Evolutionary conservation across 2,797 vertebrate species (phyloP), one percentile per base, ranked within the genome.

Genomic region (Myripristis murdjan): DNA sequence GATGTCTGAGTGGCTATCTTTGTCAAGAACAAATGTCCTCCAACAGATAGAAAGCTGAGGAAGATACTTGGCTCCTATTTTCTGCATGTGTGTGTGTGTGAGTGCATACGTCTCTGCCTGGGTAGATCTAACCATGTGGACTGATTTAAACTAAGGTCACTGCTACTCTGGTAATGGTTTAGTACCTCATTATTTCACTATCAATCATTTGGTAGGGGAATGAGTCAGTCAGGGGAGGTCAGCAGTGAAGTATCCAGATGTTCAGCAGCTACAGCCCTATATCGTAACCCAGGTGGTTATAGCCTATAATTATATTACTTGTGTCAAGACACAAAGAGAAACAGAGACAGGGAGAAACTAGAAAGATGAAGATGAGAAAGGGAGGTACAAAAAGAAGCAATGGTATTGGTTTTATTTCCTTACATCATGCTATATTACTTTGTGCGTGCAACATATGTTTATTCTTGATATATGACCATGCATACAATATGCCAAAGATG

Each of bases 221-320:
- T 16, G 46, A 56, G 64, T 68, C 15, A 44, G 48, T 60, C 62
- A 43, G 72, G 51, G 49, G 71, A 61, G 67, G 82, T 83, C 75
- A 81, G 70, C 68, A 65, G 70, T 81, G 61, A 89, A 76, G 53
- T 14, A 41, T 77, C 82, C 75, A 86, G 79, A 87, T 90, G 84
- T 83, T 85, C 70, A 68, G 60, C 51, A n/a, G 52, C 44, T 69
- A 39, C 69, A 67, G 60, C 64, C 18, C 20, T 49, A 63, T 35
- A 48, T 70, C 51, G 53, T 31, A 35, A 75, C 48, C 54, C 49
- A 70, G 67, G 35, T 78, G 35, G 35, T 23, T n/a, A 31, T 31
- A 11, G 59, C 37, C 55, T 43, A n/a, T n/a, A n/a, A 51, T 74
- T 72, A 60, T 47, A 56, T 56, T 70, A 68, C 22, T 35, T 9